These are phyloP conservation scores for Brachystomella parvula DNA, from an alignment of 1,140 invertebrate genomes.

Conservation along the genomic window DNA sequence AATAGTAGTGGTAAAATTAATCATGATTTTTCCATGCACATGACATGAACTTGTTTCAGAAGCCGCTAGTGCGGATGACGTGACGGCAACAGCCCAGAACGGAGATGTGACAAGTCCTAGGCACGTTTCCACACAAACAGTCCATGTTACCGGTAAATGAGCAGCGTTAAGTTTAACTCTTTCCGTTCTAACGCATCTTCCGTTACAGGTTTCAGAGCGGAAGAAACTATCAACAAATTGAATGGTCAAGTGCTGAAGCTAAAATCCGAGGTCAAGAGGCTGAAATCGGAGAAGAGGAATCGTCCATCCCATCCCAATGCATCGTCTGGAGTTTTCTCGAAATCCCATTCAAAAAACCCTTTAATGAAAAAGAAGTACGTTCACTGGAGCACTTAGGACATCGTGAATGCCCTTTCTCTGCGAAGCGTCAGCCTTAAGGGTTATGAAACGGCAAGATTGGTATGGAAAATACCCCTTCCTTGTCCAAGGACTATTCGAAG, in stretches of 20 bases:
- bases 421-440: constrained; percentile 6
- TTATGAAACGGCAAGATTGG: constrained; percentile 2
- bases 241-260: background rate
- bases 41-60: background rate
- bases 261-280: background rate
- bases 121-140: background rate
- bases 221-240: background rate
- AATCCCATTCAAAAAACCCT: background rate
- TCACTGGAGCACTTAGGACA: background rate
- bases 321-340: background rate
- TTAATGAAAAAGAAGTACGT: background rate
- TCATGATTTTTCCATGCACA: background rate
- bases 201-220: background rate
- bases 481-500: constrained; percentile 4
- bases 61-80: too few relatives aligned
- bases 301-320: background rate
- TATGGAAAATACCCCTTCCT: constrained; percentile 8
- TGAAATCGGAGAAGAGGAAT: background rate
- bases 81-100: too few relatives aligned
- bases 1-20: background rate
- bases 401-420: constrained; percentile 13
- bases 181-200: too few relatives aligned
- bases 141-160: background rate
- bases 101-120: too few relatives aligned
- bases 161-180: too few relatives aligned